Evolutionary conservation across 2,113 vertebrate species (phyloP).

Genomic region (Irena cyanogastra): DNA sequence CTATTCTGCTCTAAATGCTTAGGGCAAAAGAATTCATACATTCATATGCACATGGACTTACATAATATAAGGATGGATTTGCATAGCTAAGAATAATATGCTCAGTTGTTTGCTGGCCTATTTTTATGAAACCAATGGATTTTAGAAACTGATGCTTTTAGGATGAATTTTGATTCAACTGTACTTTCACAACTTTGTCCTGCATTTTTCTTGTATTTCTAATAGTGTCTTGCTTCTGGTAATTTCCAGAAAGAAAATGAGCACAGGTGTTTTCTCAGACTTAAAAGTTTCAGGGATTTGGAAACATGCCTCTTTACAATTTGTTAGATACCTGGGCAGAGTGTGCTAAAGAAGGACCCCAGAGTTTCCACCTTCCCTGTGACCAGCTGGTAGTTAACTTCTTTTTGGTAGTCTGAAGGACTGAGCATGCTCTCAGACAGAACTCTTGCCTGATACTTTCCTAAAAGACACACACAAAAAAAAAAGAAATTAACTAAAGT

Average conservation of each 20-base stretch:
- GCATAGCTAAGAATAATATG: not conserved
- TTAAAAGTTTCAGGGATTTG: not conserved
- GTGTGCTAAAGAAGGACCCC: conserved; percentile 83
- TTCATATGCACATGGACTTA: not conserved
- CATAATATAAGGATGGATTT: not conserved
- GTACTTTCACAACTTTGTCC: not conserved
- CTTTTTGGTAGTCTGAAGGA: conserved; percentile 84
- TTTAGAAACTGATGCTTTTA: not conserved
- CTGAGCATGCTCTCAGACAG: conserved; percentile 89
- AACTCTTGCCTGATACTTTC: conserved; percentile 90
- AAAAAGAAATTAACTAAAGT: not conserved
- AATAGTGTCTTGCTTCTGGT: not conserved
- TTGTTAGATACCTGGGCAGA: conserved; percentile 82
- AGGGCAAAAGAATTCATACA: not conserved
- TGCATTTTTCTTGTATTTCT: not conserved
- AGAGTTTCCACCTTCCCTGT: conserved; percentile 85
- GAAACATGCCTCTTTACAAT: not conserved
- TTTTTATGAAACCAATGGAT: not conserved
- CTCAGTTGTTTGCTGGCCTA: not conserved
- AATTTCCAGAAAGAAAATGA: not conserved
- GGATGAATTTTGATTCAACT: not conserved
- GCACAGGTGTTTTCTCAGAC: not conserved
- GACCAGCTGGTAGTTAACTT: conserved; percentile 87
- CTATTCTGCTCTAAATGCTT: not conserved
- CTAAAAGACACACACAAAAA: conserved; percentile 70